Base-by-base conservation (phyloP, 1,140 invertebrate genomes). In the Gonatopus flavifemur region DNA sequence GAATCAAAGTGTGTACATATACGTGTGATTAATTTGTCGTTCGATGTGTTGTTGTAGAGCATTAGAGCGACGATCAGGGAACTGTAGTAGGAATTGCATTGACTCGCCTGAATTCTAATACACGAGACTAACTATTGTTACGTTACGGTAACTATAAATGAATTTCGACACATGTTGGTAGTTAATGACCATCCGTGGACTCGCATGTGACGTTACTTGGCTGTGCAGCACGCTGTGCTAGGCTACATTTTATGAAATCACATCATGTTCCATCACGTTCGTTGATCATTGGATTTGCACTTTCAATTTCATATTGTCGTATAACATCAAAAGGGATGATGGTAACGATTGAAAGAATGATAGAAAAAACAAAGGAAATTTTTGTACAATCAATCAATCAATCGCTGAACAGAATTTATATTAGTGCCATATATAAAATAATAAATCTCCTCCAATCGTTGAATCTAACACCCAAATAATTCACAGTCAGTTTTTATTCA, bases 141-240 rank as follows among this genome's bases (percentile, higher is more conserved):
- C 53, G n/a, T 12, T 7, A 59, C 53, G 49, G 46, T 64, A 63
- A 60, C 49, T 55, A 60, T 62, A 57, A 62, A 61, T 61, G 52
- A 70, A 64, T 66, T 68, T 49, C n/a, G 62, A 66, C 63, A 64
- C 64, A 55, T 49, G 59, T 64, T 54, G 52, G n/a, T n/a, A n/a
- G n/a, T n/a, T n/a, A n/a, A n/a, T n/a, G n/a, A n/a, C 51, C 50
- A 43, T 39, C 37, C 37, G 47, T 35, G 16, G 36, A 42, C 43
- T 49, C 39, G 55, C 53, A 64, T 68, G 67, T 71, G 67, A 65
- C 66, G 60, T 69, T 67, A 74, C 67, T 74, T 77, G 74, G 73
- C 74, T 77, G 73, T 74, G 73, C n/a, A n/a, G n/a, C n/a, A n/a
- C n/a, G n/a, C n/a, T 72, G 73, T 69, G 69, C 69, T 77, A 74